These are phyloP conservation scores for Entomobrya proxima DNA, from an alignment of 2,888 invertebrate species.

Conservation along the genomic window DNA sequence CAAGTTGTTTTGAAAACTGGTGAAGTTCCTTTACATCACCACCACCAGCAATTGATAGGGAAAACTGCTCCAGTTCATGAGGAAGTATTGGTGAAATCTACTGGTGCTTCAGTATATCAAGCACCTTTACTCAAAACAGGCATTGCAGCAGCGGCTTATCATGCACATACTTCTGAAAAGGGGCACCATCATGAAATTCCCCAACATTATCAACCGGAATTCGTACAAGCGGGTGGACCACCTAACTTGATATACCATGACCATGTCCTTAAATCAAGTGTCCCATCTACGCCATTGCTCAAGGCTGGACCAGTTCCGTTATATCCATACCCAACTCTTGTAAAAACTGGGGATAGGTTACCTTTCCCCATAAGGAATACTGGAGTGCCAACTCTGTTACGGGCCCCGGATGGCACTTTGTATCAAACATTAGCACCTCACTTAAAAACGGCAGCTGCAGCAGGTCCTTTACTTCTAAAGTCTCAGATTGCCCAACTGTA, in stretches of 20 bases:
- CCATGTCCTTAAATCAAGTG: no score
- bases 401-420: not conserved
- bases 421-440: not conserved
- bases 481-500: slow-evolving; percentile 7
- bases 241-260: no score
- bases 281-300: no score
- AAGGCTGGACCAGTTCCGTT: no score
- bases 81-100: not conserved
- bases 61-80: not conserved
- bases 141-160: not conserved
- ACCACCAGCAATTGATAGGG: not conserved
- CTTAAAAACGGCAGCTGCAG: not conserved
- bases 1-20: not conserved
- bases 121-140: not conserved
- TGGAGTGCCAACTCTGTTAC: not conserved
- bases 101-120: not conserved
- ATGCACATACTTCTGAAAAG: not conserved
- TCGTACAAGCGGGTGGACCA: no score
- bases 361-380: no score
- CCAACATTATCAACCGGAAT: not conserved
- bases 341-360: no score
- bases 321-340: no score
- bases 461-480: not conserved
- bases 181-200: not conserved
- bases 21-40: not conserved